Percentiles rank a stretch among this genome's conserved stretches.
Evolutionary conservation across 2,113 vertebrate genomes (phyloP).

Genomic region (Gallinago jamesoni): DNA sequence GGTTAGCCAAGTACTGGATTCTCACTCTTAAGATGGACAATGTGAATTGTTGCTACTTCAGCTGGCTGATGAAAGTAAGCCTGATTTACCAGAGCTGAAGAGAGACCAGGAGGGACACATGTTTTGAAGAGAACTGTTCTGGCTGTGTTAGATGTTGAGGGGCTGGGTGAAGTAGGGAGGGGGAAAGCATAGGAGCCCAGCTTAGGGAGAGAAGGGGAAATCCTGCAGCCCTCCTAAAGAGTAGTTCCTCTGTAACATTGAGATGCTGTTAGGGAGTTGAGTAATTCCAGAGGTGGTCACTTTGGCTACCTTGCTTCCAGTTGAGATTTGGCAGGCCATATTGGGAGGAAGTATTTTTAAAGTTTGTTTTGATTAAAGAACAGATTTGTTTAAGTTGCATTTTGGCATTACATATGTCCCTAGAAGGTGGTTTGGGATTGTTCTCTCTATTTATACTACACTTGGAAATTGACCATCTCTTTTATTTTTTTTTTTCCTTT

Average conservation of each 20-base stretch:
- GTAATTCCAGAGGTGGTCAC: not conserved
- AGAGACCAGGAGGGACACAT: fast-evolving
- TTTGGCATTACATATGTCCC: not conserved
- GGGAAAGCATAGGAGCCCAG: not conserved
- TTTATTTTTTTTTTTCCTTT: not conserved
- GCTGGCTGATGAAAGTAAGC: not conserved
- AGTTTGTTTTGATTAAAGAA: not conserved
- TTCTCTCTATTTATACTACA: not conserved
- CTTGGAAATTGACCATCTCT: not conserved
- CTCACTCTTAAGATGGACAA: not conserved
- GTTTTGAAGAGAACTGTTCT: not conserved
- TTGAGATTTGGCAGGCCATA: not conserved
- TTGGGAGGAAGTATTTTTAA: not conserved
- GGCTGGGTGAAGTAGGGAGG: not conserved
- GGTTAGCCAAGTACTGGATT: not conserved
- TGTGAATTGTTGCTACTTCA: not conserved
- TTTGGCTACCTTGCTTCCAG: not conserved
- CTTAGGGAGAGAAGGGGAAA: not conserved
- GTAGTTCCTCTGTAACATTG: not conserved
- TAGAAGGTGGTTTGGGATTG: not conserved
- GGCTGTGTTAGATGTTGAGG: not conserved
- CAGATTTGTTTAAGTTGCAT: not conserved
- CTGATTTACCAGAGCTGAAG: not conserved
- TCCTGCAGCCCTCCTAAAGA: too few species aligned
- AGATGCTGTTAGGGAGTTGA: not conserved